These are phyloP conservation scores for Taenioides sp. DNA, from an alignment of 2,797 vertebrate species.

Conservation along the genomic window DNA sequence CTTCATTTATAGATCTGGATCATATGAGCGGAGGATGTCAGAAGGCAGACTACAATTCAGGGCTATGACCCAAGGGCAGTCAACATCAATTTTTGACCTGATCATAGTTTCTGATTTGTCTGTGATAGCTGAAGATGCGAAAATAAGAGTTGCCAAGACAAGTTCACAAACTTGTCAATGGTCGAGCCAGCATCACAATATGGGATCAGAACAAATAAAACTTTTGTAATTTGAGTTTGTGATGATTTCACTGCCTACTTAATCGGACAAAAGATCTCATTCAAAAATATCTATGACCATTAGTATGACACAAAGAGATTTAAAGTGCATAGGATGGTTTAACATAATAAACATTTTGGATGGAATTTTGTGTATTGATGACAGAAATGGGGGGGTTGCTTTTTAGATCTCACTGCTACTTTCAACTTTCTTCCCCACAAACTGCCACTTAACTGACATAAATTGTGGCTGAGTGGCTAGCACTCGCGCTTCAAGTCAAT, in stretches of 20 bases:
- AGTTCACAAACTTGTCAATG: neutral
- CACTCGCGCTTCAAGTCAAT: neutral
- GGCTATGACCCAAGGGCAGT: slow-evolving; percentile 24
- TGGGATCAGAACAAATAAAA: neutral
- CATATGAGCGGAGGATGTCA: slow-evolving; percentile 16
- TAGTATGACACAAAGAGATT: neutral
- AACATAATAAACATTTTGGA: too few relatives aligned
- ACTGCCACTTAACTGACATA: too few relatives aligned
- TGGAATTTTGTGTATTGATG: too few relatives aligned
- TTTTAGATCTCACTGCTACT: too few relatives aligned
- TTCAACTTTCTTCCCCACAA: too few relatives aligned
- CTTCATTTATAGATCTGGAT: slow-evolving; percentile 24
- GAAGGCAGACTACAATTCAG: slow-evolving; percentile 36
- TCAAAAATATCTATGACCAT: too few relatives aligned
- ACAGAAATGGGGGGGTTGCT: too few relatives aligned
- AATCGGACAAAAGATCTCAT: neutral
- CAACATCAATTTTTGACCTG: slow-evolving; percentile 39
- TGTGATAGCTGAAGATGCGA: slow-evolving; percentile 1
- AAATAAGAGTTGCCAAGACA: slow-evolving; percentile 8
- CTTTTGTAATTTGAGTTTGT: neutral
- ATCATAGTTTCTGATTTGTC: slow-evolving; percentile 46
- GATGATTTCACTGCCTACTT: too few relatives aligned
- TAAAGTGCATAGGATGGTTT: too few relatives aligned
- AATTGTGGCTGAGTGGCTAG: too few relatives aligned
- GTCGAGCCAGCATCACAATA: neutral